Conservation (phyloP, 1,140 invertebrate genomes). For the Bombus affinis region DNA sequence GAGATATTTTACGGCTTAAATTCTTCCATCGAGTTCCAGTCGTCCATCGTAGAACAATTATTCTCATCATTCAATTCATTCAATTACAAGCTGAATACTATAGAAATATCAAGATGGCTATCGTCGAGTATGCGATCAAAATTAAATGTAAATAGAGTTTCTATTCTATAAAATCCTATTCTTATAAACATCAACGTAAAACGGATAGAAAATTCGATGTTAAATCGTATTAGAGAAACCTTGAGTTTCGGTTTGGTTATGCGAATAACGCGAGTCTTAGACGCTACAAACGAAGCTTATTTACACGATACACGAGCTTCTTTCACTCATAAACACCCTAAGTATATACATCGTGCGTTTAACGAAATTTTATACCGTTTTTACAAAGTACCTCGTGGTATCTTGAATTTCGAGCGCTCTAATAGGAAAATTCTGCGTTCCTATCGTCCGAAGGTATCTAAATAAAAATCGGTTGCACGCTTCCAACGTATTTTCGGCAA, state of each 20-base stretch:
- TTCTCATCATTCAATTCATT: too few species aligned
- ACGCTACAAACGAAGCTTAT: neutral
- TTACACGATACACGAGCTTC: too few species aligned
- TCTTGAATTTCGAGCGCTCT: neutral
- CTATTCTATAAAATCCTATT: neutral
- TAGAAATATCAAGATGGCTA: neutral
- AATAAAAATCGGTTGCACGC: constrained; percentile 35
- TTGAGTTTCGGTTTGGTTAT: neutral
- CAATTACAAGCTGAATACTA: too few species aligned
- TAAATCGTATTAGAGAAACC: neutral
- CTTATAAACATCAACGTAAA: neutral
- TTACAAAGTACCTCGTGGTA: too few species aligned
- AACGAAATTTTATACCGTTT: neutral
- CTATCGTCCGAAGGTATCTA: neutral
- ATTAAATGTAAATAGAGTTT: neutral
- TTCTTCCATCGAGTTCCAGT: too few species aligned
- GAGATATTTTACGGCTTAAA: too few species aligned
- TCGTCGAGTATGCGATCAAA: neutral
- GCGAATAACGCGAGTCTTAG: neutral
- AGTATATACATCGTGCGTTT: neutral
- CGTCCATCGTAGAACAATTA: too few species aligned
- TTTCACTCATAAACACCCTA: too few species aligned
- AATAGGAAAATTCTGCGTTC: neutral
- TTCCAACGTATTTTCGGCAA: constrained; percentile 43
- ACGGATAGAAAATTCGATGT: neutral